Conservation (phyloP, 1,140 invertebrate species). For the Drosophila athabasca region DNA sequence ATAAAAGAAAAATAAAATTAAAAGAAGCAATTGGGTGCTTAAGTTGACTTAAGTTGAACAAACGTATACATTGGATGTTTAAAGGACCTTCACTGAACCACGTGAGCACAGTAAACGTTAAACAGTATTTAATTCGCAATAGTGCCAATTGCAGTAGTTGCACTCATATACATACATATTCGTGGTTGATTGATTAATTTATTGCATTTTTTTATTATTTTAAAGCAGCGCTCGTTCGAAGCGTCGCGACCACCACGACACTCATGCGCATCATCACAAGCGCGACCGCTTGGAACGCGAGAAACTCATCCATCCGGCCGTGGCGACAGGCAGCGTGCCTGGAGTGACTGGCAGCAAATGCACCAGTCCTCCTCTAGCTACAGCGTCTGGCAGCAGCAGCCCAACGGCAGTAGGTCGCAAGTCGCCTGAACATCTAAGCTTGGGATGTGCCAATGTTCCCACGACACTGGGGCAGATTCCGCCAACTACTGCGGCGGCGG, state of each 20-base stretch:
- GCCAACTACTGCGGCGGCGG: slow-evolving; percentile 41
- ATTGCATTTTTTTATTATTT: not conserved
- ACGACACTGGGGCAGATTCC: slow-evolving; percentile 43
- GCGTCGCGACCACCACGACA: slow-evolving; percentile 72
- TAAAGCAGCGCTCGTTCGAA: slow-evolving; percentile 67
- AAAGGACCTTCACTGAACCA: too few relatives aligned
- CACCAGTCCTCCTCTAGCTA: slow-evolving; percentile 52
- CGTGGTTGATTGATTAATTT: too few relatives aligned
- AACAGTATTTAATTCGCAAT: too few relatives aligned
- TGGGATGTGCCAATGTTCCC: slow-evolving; percentile 27
- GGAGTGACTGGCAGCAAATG: slow-evolving; percentile 51
- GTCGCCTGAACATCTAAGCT: slow-evolving; percentile 59
- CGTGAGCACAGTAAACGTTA: too few relatives aligned
- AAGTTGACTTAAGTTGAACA: too few relatives aligned
- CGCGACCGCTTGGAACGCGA: slow-evolving; percentile 70
- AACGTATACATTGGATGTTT: too few relatives aligned
- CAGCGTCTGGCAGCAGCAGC: slow-evolving; percentile 42
- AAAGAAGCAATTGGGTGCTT: too few relatives aligned
- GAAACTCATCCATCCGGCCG: slow-evolving; percentile 57
- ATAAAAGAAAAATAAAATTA: too few relatives aligned
- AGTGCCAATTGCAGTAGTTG: too few relatives aligned
- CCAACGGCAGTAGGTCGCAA: slow-evolving; percentile 51
- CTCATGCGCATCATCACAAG: slow-evolving; percentile 69
- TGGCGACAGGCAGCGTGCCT: slow-evolving; percentile 33
- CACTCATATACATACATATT: too few relatives aligned